Evolutionary conservation across 1,140 invertebrate genomes (phyloP).

Genomic region (Scaptomyza hsui): DNA sequence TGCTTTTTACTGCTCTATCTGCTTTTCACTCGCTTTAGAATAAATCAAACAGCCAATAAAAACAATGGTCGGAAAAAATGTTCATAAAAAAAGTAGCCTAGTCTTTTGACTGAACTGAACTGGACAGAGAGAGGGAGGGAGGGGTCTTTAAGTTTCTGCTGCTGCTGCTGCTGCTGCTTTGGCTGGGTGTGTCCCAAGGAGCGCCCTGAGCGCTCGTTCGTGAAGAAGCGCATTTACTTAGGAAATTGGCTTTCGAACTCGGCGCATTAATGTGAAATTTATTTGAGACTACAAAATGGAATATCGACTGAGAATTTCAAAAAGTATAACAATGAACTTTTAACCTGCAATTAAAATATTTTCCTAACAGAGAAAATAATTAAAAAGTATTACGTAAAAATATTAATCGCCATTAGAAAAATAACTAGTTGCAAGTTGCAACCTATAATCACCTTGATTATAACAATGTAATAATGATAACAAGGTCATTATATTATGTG

Average conservation of each 20-base stretch:
- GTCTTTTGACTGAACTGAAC: constrained; percentile 24
- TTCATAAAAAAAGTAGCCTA: constrained; percentile 56
- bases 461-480: no score
- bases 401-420: no score
- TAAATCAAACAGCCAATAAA: constrained; percentile 64
- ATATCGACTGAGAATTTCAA: constrained; percentile 30
- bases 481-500: no score
- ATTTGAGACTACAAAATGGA: constrained; percentile 66
- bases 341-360: constrained; percentile 46
- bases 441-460: no score
- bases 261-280: constrained; percentile 71
- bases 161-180: constrained; percentile 5
- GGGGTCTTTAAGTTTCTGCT: background rate
- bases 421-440: no score
- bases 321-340: constrained; percentile 3
- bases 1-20: constrained; percentile 7
- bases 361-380: no score
- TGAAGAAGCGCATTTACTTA: constrained; percentile 66
- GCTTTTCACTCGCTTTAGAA: constrained; percentile 57
- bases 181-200: constrained; percentile 58
- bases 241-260: constrained; percentile 53
- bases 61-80: constrained; percentile 50
- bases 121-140: background rate
- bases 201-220: constrained; percentile 65
- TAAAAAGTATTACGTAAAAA: no score